Base-by-base conservation (phyloP, 2,888 invertebrate genomes). In the Caenorhabditis sulstoni region DNA sequence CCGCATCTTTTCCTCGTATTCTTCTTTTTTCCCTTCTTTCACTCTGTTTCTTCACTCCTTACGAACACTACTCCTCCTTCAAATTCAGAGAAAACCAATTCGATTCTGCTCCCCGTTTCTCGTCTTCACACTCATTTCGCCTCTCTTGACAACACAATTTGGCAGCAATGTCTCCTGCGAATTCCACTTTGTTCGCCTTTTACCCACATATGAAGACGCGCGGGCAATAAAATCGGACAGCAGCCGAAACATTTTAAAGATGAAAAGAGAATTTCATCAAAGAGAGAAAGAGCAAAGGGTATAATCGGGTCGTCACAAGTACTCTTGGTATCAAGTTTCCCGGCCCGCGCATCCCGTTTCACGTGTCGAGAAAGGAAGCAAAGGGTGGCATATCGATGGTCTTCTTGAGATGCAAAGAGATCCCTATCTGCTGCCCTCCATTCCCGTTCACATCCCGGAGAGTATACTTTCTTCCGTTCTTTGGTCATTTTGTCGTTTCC, bases 231-330 rank as follows among this genome's bases (percentile, higher is more conserved):
- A 23, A n/a, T 12, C 5, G 35, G 7, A 29, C 29, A 29, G 29
- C 29, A 29, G 7, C 29, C 3, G 29, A 3, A 29, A 7, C 29
- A 29, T 29, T 29, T 7, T 29, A 29, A 29, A 29, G 29, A 29
- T 29, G 29, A 29, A 7, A 7, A 29, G 29, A 29, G 29, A 29
- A 29, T 29, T 29, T 7, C 4, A 7, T 3, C 7, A 29, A 7
- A 29, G 7, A 29, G 18, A 29, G 20, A 50, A 44, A 37, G 57
- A 71, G 50, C 55, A 57, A 64, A 71, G 45, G 62, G 57, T 41
- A 55, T 64, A 57, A 71, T 71, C 71, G 47, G 45, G 61, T 70
- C 29, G 29, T 29, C 61, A 62, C 61, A 70, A 62, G 71, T 71
- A 64, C 62, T 29, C 29, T 29, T 7, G 64, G 57, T 71, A 64